Conservation (phyloP, 2,113 vertebrate species). For the Bufo gargarizans region DNA sequence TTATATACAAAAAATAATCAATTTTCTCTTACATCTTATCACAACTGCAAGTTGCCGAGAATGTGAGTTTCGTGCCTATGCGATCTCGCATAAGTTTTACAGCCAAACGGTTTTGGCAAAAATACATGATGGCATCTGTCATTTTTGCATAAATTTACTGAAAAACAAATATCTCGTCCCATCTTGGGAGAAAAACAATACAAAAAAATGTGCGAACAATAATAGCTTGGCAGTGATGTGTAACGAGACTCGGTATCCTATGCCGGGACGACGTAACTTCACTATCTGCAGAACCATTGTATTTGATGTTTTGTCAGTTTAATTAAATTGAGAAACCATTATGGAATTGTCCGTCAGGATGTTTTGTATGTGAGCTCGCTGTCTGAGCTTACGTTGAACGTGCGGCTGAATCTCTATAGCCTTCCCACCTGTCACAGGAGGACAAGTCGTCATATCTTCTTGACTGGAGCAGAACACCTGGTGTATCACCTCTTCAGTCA, state of each 20-base stretch:
- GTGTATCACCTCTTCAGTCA: not conserved
- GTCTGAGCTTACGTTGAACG: slow-evolving; percentile 13
- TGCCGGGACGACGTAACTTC: slow-evolving; percentile 4
- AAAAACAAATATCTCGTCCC: slow-evolving; percentile 51
- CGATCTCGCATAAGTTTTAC: slow-evolving; percentile 13
- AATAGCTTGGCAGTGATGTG: slow-evolving; percentile 54
- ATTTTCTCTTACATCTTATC: not conserved
- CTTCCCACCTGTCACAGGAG: not conserved
- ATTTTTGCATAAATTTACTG: slow-evolving; percentile 49
- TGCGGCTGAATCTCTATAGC: slow-evolving; percentile 23
- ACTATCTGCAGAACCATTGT: slow-evolving; percentile 21
- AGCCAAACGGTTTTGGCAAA: slow-evolving; percentile 40
- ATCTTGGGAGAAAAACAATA: slow-evolving; percentile 47
- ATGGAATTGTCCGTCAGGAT: slow-evolving; percentile 58
- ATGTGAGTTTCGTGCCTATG: not conserved
- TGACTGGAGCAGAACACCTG: not conserved
- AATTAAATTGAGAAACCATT: slow-evolving; percentile 55
- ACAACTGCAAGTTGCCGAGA: not conserved
- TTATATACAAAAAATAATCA: not conserved
- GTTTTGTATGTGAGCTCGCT: slow-evolving; percentile 8
- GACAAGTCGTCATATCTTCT: not conserved
- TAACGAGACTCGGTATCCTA: slow-evolving; percentile 43
- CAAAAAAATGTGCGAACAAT: slow-evolving; percentile 52
- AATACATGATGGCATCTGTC: slow-evolving; percentile 50
- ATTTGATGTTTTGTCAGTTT: slow-evolving; percentile 55